Evolutionary conservation across 1,140 invertebrate genomes (phyloP).

Genomic region (Charaxes varanes): DNA sequence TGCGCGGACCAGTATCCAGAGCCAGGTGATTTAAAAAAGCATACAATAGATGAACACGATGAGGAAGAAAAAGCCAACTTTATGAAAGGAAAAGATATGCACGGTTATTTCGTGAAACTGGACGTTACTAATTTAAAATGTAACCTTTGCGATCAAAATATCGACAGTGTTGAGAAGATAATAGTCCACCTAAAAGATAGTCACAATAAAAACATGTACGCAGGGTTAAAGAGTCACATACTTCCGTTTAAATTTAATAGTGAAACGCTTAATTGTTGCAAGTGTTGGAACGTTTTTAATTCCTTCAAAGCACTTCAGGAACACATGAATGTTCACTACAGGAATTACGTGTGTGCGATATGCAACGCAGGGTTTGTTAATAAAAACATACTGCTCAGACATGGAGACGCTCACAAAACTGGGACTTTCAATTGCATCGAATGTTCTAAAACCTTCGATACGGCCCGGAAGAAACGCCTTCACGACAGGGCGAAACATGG

Average conservation of each 20-base stretch:
- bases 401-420: conserved; percentile 33
- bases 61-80: conserved; percentile 22
- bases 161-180: conserved; percentile 22
- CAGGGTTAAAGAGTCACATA: conserved; percentile 35
- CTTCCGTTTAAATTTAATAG: conserved; percentile 39
- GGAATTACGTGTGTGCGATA: conserved; percentile 34
- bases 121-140: conserved; percentile 46
- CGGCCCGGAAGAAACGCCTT: conserved; percentile 26
- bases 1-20: conserved; percentile 30
- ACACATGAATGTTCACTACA: conserved; percentile 43
- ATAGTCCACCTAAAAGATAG: conserved; percentile 27
- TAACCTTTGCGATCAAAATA: conserved; percentile 24
- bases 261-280: conserved; percentile 26
- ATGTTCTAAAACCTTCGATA: conserved; percentile 28
- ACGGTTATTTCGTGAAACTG: conserved; percentile 38
- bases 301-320: conserved; percentile 35
- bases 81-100: conserved; percentile 38
- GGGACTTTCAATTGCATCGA: conserved; percentile 24
- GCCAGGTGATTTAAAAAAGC: conserved; percentile 35
- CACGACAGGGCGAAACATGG: conserved; percentile 26
- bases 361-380: conserved; percentile 51
- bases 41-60: conserved; percentile 28
- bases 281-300: conserved; percentile 36
- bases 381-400: conserved; percentile 33
- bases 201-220: conserved; percentile 28